Conservation (phyloP, 1,140 invertebrate species). For the Calycopis cecrops region DNA sequence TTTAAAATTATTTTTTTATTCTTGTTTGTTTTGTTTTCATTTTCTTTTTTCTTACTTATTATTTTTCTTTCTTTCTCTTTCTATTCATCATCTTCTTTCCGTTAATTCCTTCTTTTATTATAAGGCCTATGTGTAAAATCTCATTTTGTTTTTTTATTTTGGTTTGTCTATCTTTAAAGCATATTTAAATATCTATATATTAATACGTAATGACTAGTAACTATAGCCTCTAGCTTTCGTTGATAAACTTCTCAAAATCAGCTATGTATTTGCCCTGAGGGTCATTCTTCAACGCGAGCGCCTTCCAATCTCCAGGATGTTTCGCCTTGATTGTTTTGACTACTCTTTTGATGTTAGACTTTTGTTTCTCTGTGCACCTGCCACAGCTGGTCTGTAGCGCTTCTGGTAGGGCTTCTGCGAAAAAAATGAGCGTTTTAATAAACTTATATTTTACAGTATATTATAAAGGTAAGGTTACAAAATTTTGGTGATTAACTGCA, state of each 20-base stretch:
- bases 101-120: neutral
- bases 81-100: neutral
- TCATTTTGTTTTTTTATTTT: neutral
- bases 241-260: slow-evolving; percentile 62
- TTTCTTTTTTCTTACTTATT: neutral
- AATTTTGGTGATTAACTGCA: too few relatives aligned
- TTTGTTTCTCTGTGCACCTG: slow-evolving; percentile 77
- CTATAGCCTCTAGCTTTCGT: slow-evolving; percentile 35
- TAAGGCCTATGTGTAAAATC: neutral
- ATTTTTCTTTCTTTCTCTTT: neutral
- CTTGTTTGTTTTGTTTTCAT: neutral
- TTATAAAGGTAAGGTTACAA: too few relatives aligned
- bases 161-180: neutral
- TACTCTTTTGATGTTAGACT: slow-evolving; percentile 78
- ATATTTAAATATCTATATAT: neutral
- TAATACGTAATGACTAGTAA: neutral
- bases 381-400: slow-evolving; percentile 77
- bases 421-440: slow-evolving; percentile 23
- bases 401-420: slow-evolving; percentile 78
- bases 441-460: too few relatives aligned
- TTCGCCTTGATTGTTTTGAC: slow-evolving; percentile 71
- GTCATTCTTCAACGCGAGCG: slow-evolving; percentile 69
- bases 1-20: neutral
- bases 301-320: slow-evolving; percentile 66
- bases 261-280: slow-evolving; percentile 48